Evolutionary conservation across 2,797 vertebrate genomes (phyloP), one percentile per base, ranked within the genome.

Genomic region (Pagetopsis macropterus): DNA sequence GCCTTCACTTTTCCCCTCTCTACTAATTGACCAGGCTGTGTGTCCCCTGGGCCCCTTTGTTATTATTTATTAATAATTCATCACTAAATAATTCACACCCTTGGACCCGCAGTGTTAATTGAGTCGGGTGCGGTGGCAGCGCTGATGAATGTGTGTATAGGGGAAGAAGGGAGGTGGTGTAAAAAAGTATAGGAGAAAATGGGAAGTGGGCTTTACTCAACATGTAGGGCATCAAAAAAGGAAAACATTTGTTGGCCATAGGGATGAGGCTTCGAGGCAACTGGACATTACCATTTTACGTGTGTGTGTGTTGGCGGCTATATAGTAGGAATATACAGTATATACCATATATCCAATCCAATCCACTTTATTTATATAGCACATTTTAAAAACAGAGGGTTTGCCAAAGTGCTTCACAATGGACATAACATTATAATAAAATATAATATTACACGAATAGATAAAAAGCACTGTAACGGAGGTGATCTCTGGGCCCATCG

Each of bases 11-110:
- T 96, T 93, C 94, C 91, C 94, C 92, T 92, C 86, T 94, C 88
- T 93, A 85, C 93, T 98, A 98, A 98, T 99, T 98, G 97, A 97
- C 96, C 95, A 88, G 73, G 92, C 93, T 91, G 91, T 89, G 83
- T 94, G 92, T 97, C 97, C 96, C 96, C 91, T 72, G 93, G 95
- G 96, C 92, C 95, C 81, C 93, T 92, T 96, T 96, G 96, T 96
- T 98, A 97, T 98, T 97, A 98, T 98, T 98, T 98, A 98, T 98
- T 98, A 97, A 98, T 97, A 97, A 98, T 98, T 97, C 95, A 97
- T 96, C 88, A 83, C 94, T 98, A 95, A 98, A 99, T 99, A 96
- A 98, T 98, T 98, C 95, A 98, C 94, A 80, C 92, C 88, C 93
- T 94, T 94, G 94, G 94, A 95, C 94, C 90, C 83, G 89, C 91